Base-by-base conservation (phyloP, 2,888 invertebrate species). In the Dryobotodes eremita region DNA sequence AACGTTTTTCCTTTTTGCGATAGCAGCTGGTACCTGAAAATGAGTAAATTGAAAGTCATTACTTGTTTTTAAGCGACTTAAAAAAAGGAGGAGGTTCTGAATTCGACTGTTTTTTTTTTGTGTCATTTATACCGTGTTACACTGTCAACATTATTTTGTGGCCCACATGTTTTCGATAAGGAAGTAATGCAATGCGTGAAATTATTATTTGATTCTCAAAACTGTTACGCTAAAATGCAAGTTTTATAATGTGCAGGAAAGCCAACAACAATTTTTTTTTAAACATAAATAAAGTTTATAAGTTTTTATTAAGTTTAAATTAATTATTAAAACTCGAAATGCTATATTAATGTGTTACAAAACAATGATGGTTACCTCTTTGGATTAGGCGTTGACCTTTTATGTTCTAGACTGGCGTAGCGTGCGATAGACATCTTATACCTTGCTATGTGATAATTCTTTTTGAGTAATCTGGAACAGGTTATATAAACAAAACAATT, bases 331-430 rank as follows among this genome's bases (percentile, higher is more conserved):
- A 42, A 42, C 42, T 42, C 42, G 42, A 42, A 36, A 3, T 36
- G 31, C 31, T 42, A 42, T 26, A 57, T 61, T 20, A 36, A 36
- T 20, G 31, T 10, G 11, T 62, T 36, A 36, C 36, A 62, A 42
- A 55, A 11, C 11, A 70, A 17, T 6, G 36, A 42, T 42, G 31
- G 17, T 61, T 91, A 98, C 98, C 99, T 98, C 94, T 98, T 98
- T 23, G 99, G 99, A 97, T 99, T 99, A 7, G 99, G 98, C 90
- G 98, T 98, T 89, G 99, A 98, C 92, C 98, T 98, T 90, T 98
- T 98, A 96, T 99, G 99, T 89, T 98, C 98, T 87, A 99, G 97
- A 99, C 99, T 99, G 86, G 98, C 99, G 95, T 99, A 99, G 55
- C 99, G 97, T 0, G 99, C 99, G 87, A 99, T 98, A 82, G 98